Conservation (phyloP, 2,797 vertebrate species). For the Aselliscus stoliczkanus region DNA sequence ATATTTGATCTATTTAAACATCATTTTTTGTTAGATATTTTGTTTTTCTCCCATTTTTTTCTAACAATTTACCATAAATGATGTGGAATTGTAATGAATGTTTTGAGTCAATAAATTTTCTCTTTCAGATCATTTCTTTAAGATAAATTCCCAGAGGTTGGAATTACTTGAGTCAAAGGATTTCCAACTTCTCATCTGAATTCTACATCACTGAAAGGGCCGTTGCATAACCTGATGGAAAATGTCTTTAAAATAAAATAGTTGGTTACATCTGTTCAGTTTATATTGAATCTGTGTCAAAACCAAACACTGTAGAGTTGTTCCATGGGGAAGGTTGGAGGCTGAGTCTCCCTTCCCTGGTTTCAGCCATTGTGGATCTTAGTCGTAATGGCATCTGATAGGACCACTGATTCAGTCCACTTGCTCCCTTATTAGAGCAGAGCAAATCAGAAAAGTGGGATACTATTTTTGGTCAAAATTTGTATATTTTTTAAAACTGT, state of each 20-base stretch:
- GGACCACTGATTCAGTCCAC: background rate
- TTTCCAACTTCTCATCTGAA: background rate
- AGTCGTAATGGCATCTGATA: too few relatives aligned
- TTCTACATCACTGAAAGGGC: background rate
- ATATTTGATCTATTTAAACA: background rate
- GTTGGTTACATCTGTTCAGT: background rate
- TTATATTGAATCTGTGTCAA: background rate
- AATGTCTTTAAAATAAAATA: background rate
- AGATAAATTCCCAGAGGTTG: background rate
- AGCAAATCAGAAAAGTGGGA: background rate
- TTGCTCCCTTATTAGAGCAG: background rate
- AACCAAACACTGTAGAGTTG: background rate
- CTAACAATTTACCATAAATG: background rate
- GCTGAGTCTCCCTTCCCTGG: background rate
- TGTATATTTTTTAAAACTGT: too few relatives aligned
- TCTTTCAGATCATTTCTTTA: background rate
- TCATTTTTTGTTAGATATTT: background rate
- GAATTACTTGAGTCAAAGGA: background rate
- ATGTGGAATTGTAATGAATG: background rate
- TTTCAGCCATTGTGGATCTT: background rate
- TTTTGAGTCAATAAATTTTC: background rate
- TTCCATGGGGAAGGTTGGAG: background rate
- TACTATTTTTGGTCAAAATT: background rate
- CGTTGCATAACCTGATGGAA: background rate
- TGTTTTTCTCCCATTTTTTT: background rate